Evolutionary conservation across 53 echinoderm and acorn worm species (phyloP).

Genomic region (Holothuria scabra): DNA sequence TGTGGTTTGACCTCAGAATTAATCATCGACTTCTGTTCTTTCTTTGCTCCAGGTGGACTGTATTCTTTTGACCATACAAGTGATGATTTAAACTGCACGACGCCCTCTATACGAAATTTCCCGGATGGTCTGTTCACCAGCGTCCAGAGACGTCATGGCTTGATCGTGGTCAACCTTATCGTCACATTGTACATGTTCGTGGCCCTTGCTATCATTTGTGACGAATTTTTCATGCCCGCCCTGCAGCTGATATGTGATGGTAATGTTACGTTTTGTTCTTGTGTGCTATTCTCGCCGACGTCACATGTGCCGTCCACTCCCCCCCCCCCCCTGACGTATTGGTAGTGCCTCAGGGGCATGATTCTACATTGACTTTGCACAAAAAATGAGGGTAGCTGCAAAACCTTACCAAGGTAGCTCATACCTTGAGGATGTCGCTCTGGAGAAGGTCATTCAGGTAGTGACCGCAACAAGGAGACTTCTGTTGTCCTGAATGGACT

Average conservation of each 20-base stretch:
- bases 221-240: slow-evolving; percentile 93
- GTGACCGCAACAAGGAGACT: no score
- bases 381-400: no score
- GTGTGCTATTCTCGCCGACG: neutral
- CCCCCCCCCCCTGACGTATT: no score
- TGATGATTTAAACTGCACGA: slow-evolving; percentile 58
- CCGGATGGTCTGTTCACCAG: slow-evolving; percentile 63
- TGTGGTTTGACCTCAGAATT: no score
- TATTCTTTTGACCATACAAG: slow-evolving; percentile 1
- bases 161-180: slow-evolving; percentile 63
- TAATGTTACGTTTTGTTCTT: slow-evolving; percentile 11
- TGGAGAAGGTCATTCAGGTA: no score
- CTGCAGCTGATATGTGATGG: slow-evolving; percentile 85
- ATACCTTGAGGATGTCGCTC: no score
- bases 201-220: slow-evolving; percentile 84
- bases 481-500: no score
- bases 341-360: no score
- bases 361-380: no score
- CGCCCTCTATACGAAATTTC: slow-evolving; percentile 69
- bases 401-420: no score
- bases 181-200: slow-evolving; percentile 88
- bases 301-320: no score
- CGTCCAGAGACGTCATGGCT: slow-evolving; percentile 57
- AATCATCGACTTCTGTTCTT: neutral
- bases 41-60: slow-evolving; percentile 1